Base-by-base conservation (phyloP, 2,888 invertebrate genomes). In the Timema podura region DNA sequence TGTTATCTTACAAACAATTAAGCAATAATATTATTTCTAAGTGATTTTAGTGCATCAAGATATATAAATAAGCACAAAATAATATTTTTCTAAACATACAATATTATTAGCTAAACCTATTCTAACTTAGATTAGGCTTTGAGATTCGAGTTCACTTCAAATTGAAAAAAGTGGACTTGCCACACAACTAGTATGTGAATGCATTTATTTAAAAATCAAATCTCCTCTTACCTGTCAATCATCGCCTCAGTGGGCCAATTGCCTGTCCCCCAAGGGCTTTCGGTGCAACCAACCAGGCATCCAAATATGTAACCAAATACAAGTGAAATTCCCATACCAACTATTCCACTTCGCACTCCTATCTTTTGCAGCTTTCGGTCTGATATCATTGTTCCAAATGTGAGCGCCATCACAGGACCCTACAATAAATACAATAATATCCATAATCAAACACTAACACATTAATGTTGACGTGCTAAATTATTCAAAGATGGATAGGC, bases 321-420 rank as follows among this genome's bases (percentile, higher is more conserved):
- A 64, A 92, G 82, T 13, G 93, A 93, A n/a, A 92, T 80, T 0
- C 87, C 79, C 83, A 93, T 88, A 49, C 93, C 92, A 16, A 89
- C 79, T 1, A 87, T 77, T 71, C 92, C 84, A 74, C 89, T 88
- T 72, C 87, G 86, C 54, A 93, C 84, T 5, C 93, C 93, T 71
- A 89, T 85, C 76, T 84, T 85, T 75, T 91, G 85, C 8, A 93
- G 84, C 74, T 86, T 85, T 75, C 85, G 82, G 79, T 93, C 92
- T 46, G 91, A 86, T 76, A 93, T 91, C 72, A 92, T 90, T 44
- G 89, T 87, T 8, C 93, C 93, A 79, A 93, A 93, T 68, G 92
- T 92, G 74, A 91, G 87, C n/a, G 92, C 93, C 88, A 93, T 90
- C 13, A 93, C 93, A 0, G 93, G 93, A 1, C 92, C 92, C 86